Base-by-base conservation (phyloP, 2,113 vertebrate species). In the Tichodroma muraria region DNA sequence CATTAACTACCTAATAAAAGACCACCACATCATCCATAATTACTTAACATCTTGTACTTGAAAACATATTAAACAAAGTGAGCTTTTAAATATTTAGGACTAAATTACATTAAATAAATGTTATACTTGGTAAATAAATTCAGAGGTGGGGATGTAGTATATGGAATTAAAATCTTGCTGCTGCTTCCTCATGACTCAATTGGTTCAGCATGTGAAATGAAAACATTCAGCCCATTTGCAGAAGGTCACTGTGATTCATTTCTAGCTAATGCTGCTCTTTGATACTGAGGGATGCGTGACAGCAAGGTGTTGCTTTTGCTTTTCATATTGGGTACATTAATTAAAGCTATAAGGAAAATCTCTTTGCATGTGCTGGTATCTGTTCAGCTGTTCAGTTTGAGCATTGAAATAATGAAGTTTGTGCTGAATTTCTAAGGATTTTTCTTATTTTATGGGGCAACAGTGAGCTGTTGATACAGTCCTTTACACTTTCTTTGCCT, bases 21-120 rank as follows among this genome's bases (percentile, higher is more conserved):
- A 97, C 97, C 96, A 97, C 96, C 94, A 96, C 96, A 97, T 97
- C 97, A 96, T 95, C 95, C 88, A 88, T 96, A 98, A 97, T 97
- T 97, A 97, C 96, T 97, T 97, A 97, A 96, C 96, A 96, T 97
- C 96, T 96, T 96, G 97, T 96, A 93, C 92, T 96, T 95, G 91
- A 97, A 97, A 97, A 97, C 94, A 97, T 97, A 98, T 97, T 98
- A 97, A 94, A 97, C 95, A 97, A 97, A 98, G 97, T 97, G 96
- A 97, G 96, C 97, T 97, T 98, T 97, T 96, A 97, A 97, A 97
- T 97, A 97, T 97, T 96, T 97, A 97, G 95, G 93, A 97, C 79
- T 94, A 96, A 97, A 96, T 97, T 97, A 96, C 94, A 96, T 97
- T 97, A 97, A 96, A 97, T 97, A 97, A 97, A 97, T 97, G 95